These are phyloP conservation scores for Cyprinodon diabolis DNA, from an alignment of 2,797 vertebrate species.

Conservation along the genomic window DNA sequence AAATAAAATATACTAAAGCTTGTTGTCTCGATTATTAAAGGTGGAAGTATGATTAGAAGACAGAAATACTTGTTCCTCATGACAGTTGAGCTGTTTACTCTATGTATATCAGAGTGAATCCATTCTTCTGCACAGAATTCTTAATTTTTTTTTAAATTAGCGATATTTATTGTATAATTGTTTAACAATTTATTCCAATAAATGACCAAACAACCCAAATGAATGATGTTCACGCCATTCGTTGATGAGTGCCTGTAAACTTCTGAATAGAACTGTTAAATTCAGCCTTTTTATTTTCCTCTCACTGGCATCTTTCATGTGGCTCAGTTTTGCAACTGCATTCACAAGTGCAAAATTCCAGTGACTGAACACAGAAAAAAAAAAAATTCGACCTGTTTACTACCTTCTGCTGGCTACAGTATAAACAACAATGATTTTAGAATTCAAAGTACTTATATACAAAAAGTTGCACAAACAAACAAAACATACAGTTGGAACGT, in stretches of 20 bases:
- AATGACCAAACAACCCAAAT: neutral
- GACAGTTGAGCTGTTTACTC: neutral
- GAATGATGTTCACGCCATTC: neutral
- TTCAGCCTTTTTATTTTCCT: constrained; percentile 31
- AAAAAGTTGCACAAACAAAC: constrained; percentile 55
- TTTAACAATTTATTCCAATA: neutral
- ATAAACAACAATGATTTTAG: constrained; percentile 38
- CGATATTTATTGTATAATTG: neutral
- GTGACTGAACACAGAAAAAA: constrained; percentile 64
- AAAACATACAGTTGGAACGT: constrained; percentile 34
- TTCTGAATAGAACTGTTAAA: neutral
- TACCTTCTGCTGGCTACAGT: constrained; percentile 33
- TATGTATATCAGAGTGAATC: neutral
- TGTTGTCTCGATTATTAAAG: no score
- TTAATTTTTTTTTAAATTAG: neutral
- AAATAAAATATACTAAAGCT: no score
- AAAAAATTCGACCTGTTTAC: constrained; percentile 38
- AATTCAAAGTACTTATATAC: constrained; percentile 52
- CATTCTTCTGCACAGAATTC: neutral
- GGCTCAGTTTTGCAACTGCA: constrained; percentile 73
- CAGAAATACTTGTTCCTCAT: no score
- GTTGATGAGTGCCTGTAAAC: neutral
- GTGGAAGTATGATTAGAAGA: no score
- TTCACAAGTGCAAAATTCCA: constrained; percentile 68
- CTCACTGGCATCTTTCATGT: constrained; percentile 39